phyloP scores from a whole-genome alignment of 2,113 vertebrate genomes.

The Ginglymostoma cirratum region DNA sequence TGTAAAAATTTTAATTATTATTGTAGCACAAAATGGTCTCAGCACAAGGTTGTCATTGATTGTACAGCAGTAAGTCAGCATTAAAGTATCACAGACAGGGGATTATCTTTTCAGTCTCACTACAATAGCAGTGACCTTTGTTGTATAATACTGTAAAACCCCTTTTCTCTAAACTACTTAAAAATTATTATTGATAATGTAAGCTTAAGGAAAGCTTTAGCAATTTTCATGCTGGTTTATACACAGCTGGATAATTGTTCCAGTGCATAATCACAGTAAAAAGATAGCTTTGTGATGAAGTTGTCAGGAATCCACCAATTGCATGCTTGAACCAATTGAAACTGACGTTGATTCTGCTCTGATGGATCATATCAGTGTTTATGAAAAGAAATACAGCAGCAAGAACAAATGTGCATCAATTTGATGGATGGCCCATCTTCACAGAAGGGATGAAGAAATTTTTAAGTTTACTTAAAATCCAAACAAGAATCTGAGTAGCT shows the following conservation, averaged over 20 bases:
- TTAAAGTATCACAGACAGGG: neutral
- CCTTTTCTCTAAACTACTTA: neutral
- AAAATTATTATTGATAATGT: neutral
- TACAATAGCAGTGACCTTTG: neutral
- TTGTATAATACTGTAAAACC: neutral
- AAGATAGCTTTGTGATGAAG: neutral
- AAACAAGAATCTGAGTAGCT: neutral
- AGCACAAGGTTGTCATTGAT: neutral
- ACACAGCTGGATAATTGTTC: constrained; percentile 13
- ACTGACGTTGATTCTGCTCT: neutral
- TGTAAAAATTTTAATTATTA: neutral
- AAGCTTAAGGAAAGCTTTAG: neutral
- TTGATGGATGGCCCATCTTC: neutral
- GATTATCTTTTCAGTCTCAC: neutral
- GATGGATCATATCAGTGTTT: neutral
- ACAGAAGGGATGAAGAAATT: neutral
- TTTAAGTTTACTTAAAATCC: neutral
- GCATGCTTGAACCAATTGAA: neutral
- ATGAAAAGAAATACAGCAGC: neutral
- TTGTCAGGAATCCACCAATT: neutral
- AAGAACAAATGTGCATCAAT: neutral
- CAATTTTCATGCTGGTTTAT: neutral
- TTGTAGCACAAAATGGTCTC: neutral
- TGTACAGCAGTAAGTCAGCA: neutral
- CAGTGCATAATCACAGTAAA: neutral